Percentiles rank a stretch among this genome's conserved stretches.
Conservation (phyloP, 2,797 vertebrate genomes). For the Linurgus olivaceus region DNA sequence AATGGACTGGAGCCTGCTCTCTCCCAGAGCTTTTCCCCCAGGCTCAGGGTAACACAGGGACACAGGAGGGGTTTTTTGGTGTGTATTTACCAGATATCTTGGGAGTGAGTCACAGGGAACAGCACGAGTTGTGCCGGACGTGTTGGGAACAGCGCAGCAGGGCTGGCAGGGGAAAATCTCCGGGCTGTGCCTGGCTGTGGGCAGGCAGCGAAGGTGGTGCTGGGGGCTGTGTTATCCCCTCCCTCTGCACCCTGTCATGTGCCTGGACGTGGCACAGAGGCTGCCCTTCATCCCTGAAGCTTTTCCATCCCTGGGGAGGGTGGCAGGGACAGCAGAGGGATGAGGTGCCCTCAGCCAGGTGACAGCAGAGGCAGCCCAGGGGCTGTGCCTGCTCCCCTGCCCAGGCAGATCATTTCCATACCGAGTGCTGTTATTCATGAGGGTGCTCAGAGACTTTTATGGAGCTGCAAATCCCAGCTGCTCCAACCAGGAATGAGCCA, state of each 20-base stretch:
- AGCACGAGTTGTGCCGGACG: neutral
- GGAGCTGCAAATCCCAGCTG: slow-evolving; percentile 29
- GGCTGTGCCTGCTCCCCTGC: neutral
- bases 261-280: neutral
- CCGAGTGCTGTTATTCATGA: neutral
- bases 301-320: fast-evolving
- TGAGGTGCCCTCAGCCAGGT: neutral
- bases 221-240: neutral
- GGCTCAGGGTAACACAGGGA: neutral
- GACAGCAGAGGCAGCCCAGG: neutral
- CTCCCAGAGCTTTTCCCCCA: neutral
- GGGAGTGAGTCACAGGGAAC: neutral
- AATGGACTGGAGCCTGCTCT: neutral
- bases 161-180: neutral
- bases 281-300: neutral
- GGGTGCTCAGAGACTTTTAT: neutral
- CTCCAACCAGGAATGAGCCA: neutral
- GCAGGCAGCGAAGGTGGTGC: neutral
- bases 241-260: neutral
- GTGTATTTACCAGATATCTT: neutral
- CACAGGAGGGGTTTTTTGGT: neutral
- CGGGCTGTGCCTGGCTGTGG: neutral
- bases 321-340: neutral
- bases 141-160: neutral
- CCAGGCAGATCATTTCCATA: neutral